Percentiles rank a stretch among this genome's conserved stretches.
Evolutionary conservation across 1,140 invertebrate genomes (phyloP).

Genomic region (Notospermus geniculatus): DNA sequence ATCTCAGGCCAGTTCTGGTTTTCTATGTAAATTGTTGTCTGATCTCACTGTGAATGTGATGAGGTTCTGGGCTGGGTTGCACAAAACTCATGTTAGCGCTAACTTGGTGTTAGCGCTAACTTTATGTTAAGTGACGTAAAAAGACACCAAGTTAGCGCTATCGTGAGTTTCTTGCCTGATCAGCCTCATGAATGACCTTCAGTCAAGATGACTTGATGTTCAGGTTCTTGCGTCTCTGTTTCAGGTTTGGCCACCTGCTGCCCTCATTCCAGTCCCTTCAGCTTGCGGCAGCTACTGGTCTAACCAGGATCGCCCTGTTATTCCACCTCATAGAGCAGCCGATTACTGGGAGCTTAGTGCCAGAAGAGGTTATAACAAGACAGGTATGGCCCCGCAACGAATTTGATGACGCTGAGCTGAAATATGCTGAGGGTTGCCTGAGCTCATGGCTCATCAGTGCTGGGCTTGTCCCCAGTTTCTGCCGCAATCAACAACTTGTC

Average conservation of each 20-base stretch:
- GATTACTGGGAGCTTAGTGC: constrained; percentile 26
- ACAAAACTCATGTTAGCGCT: too few relatives aligned
- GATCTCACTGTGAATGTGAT: neutral
- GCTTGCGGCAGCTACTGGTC: constrained; percentile 47
- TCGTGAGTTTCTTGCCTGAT: too few relatives aligned
- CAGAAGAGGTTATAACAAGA: constrained; percentile 38
- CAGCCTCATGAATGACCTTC: too few relatives aligned
- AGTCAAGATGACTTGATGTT: too few relatives aligned
- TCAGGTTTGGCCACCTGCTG: constrained; percentile 50
- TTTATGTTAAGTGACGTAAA: too few relatives aligned
- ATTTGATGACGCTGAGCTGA: neutral
- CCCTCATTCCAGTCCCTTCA: constrained; percentile 52
- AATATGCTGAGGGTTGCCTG: too few relatives aligned
- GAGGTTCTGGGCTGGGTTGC: too few relatives aligned
- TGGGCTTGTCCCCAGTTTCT: too few relatives aligned
- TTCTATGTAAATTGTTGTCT: neutral
- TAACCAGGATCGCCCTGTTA: constrained; percentile 46
- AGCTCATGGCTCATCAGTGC: too few relatives aligned
- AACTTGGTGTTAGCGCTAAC: too few relatives aligned
- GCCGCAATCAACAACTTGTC: too few relatives aligned
- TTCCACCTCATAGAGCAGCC: constrained; percentile 43
- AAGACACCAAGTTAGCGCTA: too few relatives aligned
- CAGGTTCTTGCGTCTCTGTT: neutral
- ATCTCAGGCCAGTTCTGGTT: neutral
- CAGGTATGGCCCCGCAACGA: constrained; percentile 35